A percentile compares a stretch with the other conserved stretches of the same genome.
Conservation (phyloP, 2,797 vertebrate genomes). For the Masticophis lateralis region DNA sequence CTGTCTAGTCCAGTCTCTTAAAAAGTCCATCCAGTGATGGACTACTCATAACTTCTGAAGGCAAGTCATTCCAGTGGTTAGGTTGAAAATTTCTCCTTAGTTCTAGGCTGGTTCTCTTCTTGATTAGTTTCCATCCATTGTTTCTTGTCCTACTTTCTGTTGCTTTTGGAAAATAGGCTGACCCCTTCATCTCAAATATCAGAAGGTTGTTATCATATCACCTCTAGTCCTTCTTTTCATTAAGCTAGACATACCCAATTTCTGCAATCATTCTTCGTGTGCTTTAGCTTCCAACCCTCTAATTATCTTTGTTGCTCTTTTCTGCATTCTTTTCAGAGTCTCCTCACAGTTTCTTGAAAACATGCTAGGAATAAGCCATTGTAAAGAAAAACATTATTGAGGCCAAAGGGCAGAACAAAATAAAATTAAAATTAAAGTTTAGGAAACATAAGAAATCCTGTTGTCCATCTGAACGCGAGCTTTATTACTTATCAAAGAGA, state of each 20-base stretch:
- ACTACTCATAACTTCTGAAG: not conserved
- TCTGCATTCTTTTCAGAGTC: too few relatives aligned
- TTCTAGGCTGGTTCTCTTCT: not conserved
- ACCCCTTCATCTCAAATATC: too few relatives aligned
- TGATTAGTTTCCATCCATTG: not conserved
- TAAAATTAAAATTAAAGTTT: not conserved
- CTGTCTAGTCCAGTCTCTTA: not conserved
- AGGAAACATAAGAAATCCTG: not conserved
- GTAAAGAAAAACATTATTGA: not conserved
- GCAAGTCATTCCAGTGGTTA: not conserved
- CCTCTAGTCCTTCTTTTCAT: not conserved
- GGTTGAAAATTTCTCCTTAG: not conserved
- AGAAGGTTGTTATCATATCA: not conserved
- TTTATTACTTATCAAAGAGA: not conserved
- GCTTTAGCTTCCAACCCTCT: not conserved
- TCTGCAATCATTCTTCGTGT: not conserved
- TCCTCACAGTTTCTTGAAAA: not conserved
- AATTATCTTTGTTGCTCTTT: too few relatives aligned
- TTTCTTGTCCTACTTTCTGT: not conserved
- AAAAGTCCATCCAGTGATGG: not conserved
- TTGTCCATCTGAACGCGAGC: not conserved
- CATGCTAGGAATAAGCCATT: not conserved
- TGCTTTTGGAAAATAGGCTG: not conserved
- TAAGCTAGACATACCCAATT: not conserved
- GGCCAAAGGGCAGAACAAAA: not conserved